Evolutionary conservation across 2,113 vertebrate species (phyloP).

Genomic region (Ceyx margarethae): DNA sequence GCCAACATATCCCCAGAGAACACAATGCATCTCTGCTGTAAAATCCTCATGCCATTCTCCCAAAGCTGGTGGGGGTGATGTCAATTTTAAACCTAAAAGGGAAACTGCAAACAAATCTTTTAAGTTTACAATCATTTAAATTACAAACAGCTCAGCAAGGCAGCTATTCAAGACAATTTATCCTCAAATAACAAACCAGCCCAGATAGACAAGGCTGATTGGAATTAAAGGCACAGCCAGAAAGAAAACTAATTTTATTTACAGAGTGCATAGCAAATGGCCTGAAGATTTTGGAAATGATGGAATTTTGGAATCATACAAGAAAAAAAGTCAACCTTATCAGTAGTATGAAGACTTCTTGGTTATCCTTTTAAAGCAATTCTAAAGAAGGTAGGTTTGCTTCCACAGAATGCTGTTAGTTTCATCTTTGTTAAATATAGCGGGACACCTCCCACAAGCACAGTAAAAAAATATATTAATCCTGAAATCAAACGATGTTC

Average conservation of each 20-base stretch:
- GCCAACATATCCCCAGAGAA: background rate
- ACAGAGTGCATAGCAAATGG: background rate
- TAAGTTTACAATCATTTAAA: background rate
- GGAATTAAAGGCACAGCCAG: background rate
- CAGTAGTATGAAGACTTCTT: background rate
- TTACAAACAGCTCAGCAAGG: background rate
- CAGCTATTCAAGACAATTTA: background rate
- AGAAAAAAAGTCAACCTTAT: background rate
- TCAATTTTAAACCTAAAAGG: background rate
- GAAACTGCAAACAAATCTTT: background rate
- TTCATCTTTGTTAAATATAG: background rate
- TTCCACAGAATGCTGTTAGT: conserved; percentile 6
- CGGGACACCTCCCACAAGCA: conserved; percentile 14
- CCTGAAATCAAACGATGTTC: background rate
- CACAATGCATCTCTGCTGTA: background rate
- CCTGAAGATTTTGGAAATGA: background rate
- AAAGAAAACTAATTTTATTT: background rate
- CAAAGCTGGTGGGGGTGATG: background rate
- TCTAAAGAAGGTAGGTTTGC: background rate
- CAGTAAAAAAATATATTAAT: background rate
- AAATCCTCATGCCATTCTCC: background rate
- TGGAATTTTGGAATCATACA: background rate
- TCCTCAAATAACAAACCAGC: background rate
- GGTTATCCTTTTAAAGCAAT: background rate
- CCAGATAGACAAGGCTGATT: background rate